These are phyloP conservation scores for Okapia johnstoni DNA, from an alignment of 2,113 vertebrate genomes.

Conservation along the genomic window DNA sequence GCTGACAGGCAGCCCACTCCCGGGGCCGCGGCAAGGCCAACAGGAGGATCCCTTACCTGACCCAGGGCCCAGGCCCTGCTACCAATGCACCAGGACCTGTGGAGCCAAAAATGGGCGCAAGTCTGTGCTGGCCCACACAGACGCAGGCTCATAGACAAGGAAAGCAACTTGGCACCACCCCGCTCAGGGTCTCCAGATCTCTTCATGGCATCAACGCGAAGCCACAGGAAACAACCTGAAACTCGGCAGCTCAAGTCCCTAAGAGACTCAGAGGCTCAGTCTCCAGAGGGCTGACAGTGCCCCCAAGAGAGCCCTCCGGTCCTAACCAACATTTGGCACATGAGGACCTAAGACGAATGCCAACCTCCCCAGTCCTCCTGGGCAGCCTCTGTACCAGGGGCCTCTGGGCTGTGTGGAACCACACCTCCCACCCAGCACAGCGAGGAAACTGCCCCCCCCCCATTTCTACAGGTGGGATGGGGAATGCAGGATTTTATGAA, in stretches of 20 bases:
- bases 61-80: not conserved
- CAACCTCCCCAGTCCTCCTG: not conserved
- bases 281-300: not conserved
- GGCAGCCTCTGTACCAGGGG: not conserved
- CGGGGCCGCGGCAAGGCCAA: rapidly evolving
- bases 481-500: not conserved
- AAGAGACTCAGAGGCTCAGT: not conserved
- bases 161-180: not conserved
- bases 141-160: not conserved
- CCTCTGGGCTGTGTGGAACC: not conserved
- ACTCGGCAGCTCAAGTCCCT: not conserved
- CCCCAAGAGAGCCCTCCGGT: not conserved
- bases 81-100: not conserved
- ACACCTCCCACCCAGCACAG: too few species aligned
- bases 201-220: not conserved
- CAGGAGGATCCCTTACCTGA: not conserved
- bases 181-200: not conserved
- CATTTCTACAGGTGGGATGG: not conserved
- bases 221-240: not conserved
- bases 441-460: not conserved
- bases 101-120: rapidly evolving
- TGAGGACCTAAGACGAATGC: not conserved
- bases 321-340: not conserved
- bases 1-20: not conserved
- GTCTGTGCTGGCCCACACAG: not conserved